Evolutionary conservation across 2,888 invertebrate species (phyloP), one percentile per base, ranked within the genome.

Genomic region (Keiferia lycopersicella): DNA sequence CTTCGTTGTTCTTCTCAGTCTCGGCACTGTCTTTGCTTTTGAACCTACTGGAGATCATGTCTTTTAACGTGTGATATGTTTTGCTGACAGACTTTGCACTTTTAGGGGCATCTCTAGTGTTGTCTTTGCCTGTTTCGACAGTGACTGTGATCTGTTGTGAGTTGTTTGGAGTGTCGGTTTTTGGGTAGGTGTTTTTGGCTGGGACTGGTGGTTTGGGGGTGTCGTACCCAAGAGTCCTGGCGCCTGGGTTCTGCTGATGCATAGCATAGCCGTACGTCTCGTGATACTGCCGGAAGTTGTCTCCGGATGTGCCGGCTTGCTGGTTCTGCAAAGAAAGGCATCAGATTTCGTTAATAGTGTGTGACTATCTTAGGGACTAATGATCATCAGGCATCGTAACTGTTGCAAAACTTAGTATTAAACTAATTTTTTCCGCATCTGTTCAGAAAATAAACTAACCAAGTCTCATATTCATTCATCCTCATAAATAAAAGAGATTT

Each of bases 31-130:
- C 92, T 79, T 93, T 94, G 72, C 92, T 94, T 74, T 95, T 95
- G 81, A 96, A 96, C 75, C 95, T 94, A 81, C 95, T 96, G 22
- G 96, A 96, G 78, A 96, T 96, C 93, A 96, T 95, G 76, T 96
- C 96, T 90, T 96, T 96, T 67, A 96, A 93, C 4, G 96, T 96
- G 80, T 96, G 95, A 78, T 96, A 96, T 0, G 96, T 96, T 84
- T 96, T 95, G 57, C 95, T 94, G 65, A 95, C 94, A n/a, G 95
- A 94, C 80, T 95, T 94, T 58, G 92, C 87, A 64, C 88, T 92
- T 80, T 93, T 93, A 0, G 89, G 92, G 0, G 92, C 89, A 71
- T 93, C 93, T 76, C 91, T 90, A 16, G 91, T 92, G 48, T 83
- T 91, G 63, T 94, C 93, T 77, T 93, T 94, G 1, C 89, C 92